Base-by-base conservation (phyloP, 1,140 invertebrate species). In the Orchesella cincta region DNA sequence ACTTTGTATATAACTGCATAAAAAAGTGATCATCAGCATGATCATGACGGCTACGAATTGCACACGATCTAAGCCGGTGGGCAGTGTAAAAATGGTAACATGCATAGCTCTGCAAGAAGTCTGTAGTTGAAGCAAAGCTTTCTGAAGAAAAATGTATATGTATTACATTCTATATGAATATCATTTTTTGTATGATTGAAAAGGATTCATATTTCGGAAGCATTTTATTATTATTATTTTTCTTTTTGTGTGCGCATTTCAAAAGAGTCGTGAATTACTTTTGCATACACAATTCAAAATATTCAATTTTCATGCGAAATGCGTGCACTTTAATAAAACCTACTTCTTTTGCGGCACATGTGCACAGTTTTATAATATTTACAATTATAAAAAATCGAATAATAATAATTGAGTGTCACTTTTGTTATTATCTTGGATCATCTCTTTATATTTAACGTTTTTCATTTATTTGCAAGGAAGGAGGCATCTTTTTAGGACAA, bases 151-250 rank as follows among this genome's bases (percentile, higher is more conserved):
- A 23, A 57, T 23, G 3, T 57, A n/a, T 57, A 14, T 57, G 23
- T 57, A 57, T 23, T 23, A 8, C 18, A 46, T 18, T 18, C 14
- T 57, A 57, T 23, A n/a, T 14, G 52, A 57, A 57, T n/a, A 57
- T 57, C 8, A 46, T 46, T 12, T 46, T 8, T 46, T 12, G 8
- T 57, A 57, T n/a, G 52, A 57, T 23, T n/a, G 52, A 8, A 23
- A 57, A 3, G 52, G 52, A 57, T 8, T 57, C 52, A 57, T n/a
- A 57, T 57, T 57, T 57, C 52, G 52, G 52, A 57, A 57, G 52
- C 8, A 46, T 46, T 46, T 46, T 46, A 46, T 8, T 18, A 46
- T 46, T 46, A 8, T 46, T 46, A n/a, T 46, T 46, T 46, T 46
- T 18, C 5, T 46, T 46, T 46, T 46, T 18, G 5, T 46, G 39